Conservation (phyloP, 2,113 vertebrate genomes). For the Cyprinodon tularosa region DNA sequence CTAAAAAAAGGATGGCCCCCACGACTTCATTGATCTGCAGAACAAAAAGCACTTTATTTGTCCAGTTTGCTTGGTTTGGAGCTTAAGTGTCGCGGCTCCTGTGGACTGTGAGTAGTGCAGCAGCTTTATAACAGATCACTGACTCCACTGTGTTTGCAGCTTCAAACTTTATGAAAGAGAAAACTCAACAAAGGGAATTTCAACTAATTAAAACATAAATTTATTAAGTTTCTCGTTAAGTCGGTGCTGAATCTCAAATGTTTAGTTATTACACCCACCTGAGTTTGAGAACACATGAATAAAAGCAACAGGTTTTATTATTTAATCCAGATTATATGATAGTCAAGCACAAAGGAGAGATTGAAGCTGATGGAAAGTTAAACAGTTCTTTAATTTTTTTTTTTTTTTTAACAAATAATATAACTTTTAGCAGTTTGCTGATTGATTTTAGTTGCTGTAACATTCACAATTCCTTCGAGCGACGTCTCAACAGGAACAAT, state of each 20-base stretch:
- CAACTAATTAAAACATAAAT: not conserved
- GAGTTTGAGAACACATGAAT: too few species aligned
- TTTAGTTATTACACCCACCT: too few species aligned
- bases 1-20: slow-evolving; percentile 55
- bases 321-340: not conserved
- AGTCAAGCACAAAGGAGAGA: not conserved
- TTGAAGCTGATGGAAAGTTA: not conserved
- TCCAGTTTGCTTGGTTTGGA: slow-evolving; percentile 36
- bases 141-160: not conserved
- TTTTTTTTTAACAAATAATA: too few species aligned
- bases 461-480: not conserved
- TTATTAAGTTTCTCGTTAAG: not conserved
- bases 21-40: slow-evolving; percentile 57
- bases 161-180: not conserved
- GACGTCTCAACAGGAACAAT: not conserved
- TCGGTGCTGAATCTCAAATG: not conserved
- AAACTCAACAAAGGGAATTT: not conserved
- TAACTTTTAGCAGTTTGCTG: too few species aligned
- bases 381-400: too few species aligned
- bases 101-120: slow-evolving; percentile 1
- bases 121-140: not conserved
- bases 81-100: slow-evolving; percentile 27
- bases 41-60: slow-evolving; percentile 49
- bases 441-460: not conserved
- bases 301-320: not conserved